These are phyloP conservation scores for Lydus trimaculatus DNA, from an alignment of 2,888 invertebrate species.

Conservation along the genomic window DNA sequence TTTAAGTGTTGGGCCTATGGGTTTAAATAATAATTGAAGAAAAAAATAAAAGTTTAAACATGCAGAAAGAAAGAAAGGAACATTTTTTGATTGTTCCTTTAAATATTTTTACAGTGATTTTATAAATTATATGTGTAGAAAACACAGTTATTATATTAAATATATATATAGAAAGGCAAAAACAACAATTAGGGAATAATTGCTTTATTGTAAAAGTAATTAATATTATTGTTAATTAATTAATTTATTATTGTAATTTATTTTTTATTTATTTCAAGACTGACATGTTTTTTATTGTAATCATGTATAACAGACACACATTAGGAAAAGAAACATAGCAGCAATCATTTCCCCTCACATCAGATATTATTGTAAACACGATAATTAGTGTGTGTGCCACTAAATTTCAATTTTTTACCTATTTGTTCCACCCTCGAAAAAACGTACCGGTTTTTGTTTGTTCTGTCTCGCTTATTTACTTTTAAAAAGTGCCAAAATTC, in stretches of 20 bases:
- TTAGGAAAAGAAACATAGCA: neutral
- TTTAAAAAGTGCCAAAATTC: conserved; percentile 8
- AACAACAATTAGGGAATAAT: conserved; percentile 1
- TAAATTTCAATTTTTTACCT: neutral
- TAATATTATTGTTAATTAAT: neutral
- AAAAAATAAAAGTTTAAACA: neutral
- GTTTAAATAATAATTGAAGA: neutral
- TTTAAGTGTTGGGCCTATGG: neutral
- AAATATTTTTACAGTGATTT: conserved; percentile 57
- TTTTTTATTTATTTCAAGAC: conserved; percentile 2
- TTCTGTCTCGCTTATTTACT: neutral
- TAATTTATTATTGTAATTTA: conserved; percentile 1
- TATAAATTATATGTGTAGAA: conserved; percentile 48
- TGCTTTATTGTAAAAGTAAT: neutral
- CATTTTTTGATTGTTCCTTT: conserved; percentile 35
- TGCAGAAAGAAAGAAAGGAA: neutral
- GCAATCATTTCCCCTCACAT: neutral
- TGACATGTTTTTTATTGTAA: neutral
- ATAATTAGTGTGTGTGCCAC: conserved; percentile 1
- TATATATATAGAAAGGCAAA: neutral
- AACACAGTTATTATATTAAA: no score
- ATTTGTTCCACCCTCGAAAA: no score
- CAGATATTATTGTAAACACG: neutral
- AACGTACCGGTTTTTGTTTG: no score
- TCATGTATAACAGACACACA: neutral